Evolutionary conservation across 2,888 invertebrate species (phyloP).

Genomic region (Nycteola revayana): DNA sequence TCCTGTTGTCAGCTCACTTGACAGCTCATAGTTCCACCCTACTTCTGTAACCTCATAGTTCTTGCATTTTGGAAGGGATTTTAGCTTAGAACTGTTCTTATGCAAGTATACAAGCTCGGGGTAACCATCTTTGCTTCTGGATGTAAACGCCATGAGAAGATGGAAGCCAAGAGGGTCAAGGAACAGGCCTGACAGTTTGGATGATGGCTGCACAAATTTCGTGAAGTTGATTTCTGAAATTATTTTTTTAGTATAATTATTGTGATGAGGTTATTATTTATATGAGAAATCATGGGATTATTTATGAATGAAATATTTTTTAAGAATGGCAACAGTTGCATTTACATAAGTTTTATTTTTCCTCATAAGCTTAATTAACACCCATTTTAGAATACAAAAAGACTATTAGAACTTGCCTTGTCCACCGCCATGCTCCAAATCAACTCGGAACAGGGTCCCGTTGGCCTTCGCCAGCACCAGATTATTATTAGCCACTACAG

Average conservation of each 20-base stretch:
- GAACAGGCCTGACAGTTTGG: slow-evolving; percentile 86
- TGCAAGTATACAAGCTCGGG: slow-evolving; percentile 92
- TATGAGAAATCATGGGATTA: too few species aligned
- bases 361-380: too few species aligned
- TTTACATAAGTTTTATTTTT: too few species aligned
- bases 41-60: slow-evolving; percentile 95
- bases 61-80: slow-evolving; percentile 83
- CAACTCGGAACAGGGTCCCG: slow-evolving; percentile 89
- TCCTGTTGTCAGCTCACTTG: slow-evolving; percentile 87
- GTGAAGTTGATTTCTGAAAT: slow-evolving; percentile 87
- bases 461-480: slow-evolving; percentile 93
- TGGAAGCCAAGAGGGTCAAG: slow-evolving; percentile 95
- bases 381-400: too few species aligned
- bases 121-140: slow-evolving; percentile 80
- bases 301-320: too few species aligned
- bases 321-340: too few species aligned
- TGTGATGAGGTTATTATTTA: too few species aligned
- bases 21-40: slow-evolving; percentile 92
- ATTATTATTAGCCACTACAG: slow-evolving; percentile 91
- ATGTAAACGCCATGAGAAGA: slow-evolving; percentile 88
- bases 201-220: slow-evolving; percentile 82
- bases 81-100: slow-evolving; percentile 88
- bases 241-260: slow-evolving; percentile 1
- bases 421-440: slow-evolving; percentile 88
- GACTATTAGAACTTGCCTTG: slow-evolving; percentile 90